Evolutionary conservation across 1,140 invertebrate genomes (phyloP).

Genomic region (Cotesia chilonis): DNA sequence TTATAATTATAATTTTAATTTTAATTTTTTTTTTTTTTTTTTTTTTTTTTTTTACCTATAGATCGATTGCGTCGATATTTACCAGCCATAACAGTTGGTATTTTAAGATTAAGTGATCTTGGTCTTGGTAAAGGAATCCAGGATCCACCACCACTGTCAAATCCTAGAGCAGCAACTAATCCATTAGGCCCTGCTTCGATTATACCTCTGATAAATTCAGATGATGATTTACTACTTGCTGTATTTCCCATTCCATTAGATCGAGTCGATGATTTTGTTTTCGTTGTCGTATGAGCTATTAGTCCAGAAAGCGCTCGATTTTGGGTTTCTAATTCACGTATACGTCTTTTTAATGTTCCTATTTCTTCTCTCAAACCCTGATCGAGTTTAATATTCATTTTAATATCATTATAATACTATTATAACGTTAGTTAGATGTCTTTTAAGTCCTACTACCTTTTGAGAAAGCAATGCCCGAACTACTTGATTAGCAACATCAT

Average conservation of each 20-base stretch:
- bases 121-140: constrained; percentile 73
- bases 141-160: constrained; percentile 65
- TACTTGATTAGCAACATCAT: constrained; percentile 82
- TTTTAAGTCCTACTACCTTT: constrained; percentile 70
- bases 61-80: constrained; percentile 60
- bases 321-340: constrained; percentile 75
- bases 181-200: constrained; percentile 55
- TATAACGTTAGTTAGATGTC: neutral
- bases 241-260: no score
- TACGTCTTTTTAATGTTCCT: constrained; percentile 69
- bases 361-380: constrained; percentile 76
- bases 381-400: constrained; percentile 10
- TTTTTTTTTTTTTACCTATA: constrained; percentile 43
- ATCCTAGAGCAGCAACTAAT: constrained; percentile 51
- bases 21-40: neutral
- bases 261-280: no score
- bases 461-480: constrained; percentile 83
- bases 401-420: neutral
- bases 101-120: constrained; percentile 72
- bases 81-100: constrained; percentile 64
- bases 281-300: constrained; percentile 71
- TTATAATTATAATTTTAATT: neutral
- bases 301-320: constrained; percentile 73
- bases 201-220: constrained; percentile 54
- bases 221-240: constrained; percentile 56